These are phyloP conservation scores for Phaonia tiefii DNA, from an alignment of 2,888 invertebrate species.

Conservation along the genomic window DNA sequence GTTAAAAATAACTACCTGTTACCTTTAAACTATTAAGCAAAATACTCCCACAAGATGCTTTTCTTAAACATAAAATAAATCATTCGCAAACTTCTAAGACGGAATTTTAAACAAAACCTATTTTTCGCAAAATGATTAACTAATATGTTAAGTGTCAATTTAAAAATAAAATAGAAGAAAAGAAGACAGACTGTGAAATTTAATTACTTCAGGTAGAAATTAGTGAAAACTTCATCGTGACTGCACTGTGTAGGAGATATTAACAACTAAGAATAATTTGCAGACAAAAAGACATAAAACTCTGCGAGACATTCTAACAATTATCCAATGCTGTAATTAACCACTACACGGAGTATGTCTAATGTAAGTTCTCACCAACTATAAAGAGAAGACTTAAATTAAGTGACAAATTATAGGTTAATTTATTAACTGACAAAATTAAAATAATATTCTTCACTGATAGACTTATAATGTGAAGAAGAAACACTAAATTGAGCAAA, in stretches of 20 bases:
- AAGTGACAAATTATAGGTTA: conserved; percentile 66
- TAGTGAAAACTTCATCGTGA: conserved; percentile 27
- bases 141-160: conserved; percentile 66
- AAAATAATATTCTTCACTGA: conserved; percentile 35
- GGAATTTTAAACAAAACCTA: conserved; percentile 29
- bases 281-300: conserved; percentile 45
- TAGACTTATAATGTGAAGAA: background rate
- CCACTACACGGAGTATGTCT: conserved; percentile 34
- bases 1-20: no score
- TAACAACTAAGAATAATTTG: conserved; percentile 38
- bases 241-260: background rate
- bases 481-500: conserved; percentile 26
- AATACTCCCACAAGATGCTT: conserved; percentile 18
- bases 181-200: conserved; percentile 50
- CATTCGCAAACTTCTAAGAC: conserved; percentile 53
- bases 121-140: no score
- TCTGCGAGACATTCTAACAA: conserved; percentile 44
- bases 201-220: conserved; percentile 56
- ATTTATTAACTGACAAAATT: conserved; percentile 63
- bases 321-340: conserved; percentile 63
- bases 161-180: conserved; percentile 51
- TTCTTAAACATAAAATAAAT: conserved; percentile 43
- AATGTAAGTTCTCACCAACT: background rate
- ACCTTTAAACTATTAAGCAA: no score
- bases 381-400: conserved; percentile 46